A percentile compares a stretch with the other conserved stretches of the same genome.
Conservation (phyloP, 2,888 invertebrate species). For the Drosophila paramelanica region DNA sequence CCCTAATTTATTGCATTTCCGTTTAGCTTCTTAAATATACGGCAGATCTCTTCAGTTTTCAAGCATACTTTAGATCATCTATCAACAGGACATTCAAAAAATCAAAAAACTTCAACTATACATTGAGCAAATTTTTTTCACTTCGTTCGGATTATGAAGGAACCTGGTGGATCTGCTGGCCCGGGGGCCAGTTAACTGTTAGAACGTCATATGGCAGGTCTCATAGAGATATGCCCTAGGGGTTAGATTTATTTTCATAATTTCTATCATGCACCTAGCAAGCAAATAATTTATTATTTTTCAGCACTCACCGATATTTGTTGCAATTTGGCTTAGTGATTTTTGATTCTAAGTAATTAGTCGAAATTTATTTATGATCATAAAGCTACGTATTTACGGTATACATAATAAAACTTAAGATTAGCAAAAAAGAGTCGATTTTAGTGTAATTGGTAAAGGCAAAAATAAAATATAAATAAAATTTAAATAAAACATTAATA, state of each 20-base stretch:
- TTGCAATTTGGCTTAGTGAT: conserved; percentile 41
- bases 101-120: conserved; percentile 1
- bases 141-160: conserved; percentile 81
- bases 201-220: conserved; percentile 50
- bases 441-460: conserved; percentile 64
- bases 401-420: conserved; percentile 48
- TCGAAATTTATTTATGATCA: conserved; percentile 38
- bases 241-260: conserved; percentile 45
- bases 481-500: conserved; percentile 14
- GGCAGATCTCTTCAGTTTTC: conserved; percentile 20
- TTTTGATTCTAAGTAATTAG: conserved; percentile 27
- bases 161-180: conserved; percentile 33
- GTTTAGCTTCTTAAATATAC: conserved; percentile 55
- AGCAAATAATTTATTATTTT: conserved; percentile 27
- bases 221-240: conserved; percentile 64
- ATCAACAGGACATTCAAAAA: conserved; percentile 7
- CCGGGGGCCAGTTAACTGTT: conserved; percentile 40
- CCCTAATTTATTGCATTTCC: conserved; percentile 8
- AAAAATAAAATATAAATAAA: conserved; percentile 19
- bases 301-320: conserved; percentile 47
- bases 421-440: conserved; percentile 75
- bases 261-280: conserved; percentile 62
- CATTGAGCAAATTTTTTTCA: conserved; percentile 84
- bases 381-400: conserved; percentile 35
- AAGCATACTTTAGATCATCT: conserved; percentile 14